These are phyloP conservation scores for Athalia cordata DNA, from an alignment of 2,888 invertebrate genomes.

Conservation along the genomic window DNA sequence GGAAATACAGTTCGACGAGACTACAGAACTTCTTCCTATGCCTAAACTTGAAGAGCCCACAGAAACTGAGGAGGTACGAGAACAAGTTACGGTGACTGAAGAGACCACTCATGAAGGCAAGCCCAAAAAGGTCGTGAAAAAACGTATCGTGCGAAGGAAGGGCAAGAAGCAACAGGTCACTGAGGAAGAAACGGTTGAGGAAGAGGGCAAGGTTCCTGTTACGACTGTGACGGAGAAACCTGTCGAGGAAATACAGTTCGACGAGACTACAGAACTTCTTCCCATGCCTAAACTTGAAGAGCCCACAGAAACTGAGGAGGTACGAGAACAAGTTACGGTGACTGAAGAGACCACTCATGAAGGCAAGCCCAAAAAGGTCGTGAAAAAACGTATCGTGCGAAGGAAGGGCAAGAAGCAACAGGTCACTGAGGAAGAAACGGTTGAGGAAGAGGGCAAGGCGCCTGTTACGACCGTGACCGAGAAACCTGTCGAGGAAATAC, in stretches of 20 bases:
- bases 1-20: slow-evolving; percentile 52
- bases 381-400: slow-evolving; percentile 73
- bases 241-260: slow-evolving; percentile 10
- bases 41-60: slow-evolving; percentile 59
- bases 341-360: slow-evolving; percentile 59
- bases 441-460: slow-evolving; percentile 63
- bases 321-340: slow-evolving; percentile 61
- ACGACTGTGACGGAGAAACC: too few relatives aligned
- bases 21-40: slow-evolving; percentile 53
- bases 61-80: slow-evolving; percentile 62
- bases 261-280: slow-evolving; percentile 52
- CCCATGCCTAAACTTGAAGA: slow-evolving; percentile 53
- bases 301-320: slow-evolving; percentile 58
- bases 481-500: slow-evolving; percentile 52
- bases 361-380: slow-evolving; percentile 64
- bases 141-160: slow-evolving; percentile 71
- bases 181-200: background rate
- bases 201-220: too few relatives aligned
- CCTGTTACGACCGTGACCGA: slow-evolving; percentile 53
- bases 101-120: slow-evolving; percentile 70
- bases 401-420: slow-evolving; percentile 73
- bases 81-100: slow-evolving; percentile 67
- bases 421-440: slow-evolving; percentile 73
- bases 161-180: slow-evolving; percentile 73
- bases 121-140: slow-evolving; percentile 64